phyloP scores from a whole-genome alignment of 2,113 vertebrate species.

The Phrynocephalus versicolor region DNA sequence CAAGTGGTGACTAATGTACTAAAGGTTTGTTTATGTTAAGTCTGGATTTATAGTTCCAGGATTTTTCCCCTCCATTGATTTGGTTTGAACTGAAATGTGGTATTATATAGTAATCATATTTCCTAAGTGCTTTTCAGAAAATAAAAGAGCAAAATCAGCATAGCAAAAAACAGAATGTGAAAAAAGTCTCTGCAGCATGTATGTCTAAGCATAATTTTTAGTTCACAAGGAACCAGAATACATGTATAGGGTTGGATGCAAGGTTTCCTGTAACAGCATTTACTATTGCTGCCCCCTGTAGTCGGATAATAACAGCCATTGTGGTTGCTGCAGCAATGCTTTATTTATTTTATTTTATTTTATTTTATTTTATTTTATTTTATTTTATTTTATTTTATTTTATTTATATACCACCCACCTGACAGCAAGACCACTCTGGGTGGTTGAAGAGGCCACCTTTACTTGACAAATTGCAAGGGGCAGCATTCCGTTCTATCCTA shows the following conservation, averaged over 20 bases:
- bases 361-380: too few species aligned
- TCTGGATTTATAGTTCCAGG: slow-evolving; percentile 34
- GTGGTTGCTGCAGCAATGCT: background rate
- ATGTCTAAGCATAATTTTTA: background rate
- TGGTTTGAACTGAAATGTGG: background rate
- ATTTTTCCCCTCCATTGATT: background rate
- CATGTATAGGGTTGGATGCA: background rate
- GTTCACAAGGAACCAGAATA: background rate
- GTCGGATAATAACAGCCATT: background rate
- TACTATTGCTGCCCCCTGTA: background rate
- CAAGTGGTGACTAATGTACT: slow-evolving; percentile 7
- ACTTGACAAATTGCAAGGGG: too few species aligned
- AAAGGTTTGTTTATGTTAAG: background rate
- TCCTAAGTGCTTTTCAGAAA: slow-evolving; percentile 25
- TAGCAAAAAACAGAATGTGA: background rate
- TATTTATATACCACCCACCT: too few species aligned
- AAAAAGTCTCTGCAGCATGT: background rate
- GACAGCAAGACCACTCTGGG: too few species aligned
- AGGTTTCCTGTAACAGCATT: background rate
- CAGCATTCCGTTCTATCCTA: too few species aligned
- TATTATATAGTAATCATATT: background rate
- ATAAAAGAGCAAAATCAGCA: background rate
- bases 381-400: too few species aligned
- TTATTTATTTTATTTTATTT: too few species aligned
- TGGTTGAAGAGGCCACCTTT: too few species aligned